These are phyloP conservation scores for Drosophila leontia DNA, from an alignment of 1,140 invertebrate species.

Conservation along the genomic window DNA sequence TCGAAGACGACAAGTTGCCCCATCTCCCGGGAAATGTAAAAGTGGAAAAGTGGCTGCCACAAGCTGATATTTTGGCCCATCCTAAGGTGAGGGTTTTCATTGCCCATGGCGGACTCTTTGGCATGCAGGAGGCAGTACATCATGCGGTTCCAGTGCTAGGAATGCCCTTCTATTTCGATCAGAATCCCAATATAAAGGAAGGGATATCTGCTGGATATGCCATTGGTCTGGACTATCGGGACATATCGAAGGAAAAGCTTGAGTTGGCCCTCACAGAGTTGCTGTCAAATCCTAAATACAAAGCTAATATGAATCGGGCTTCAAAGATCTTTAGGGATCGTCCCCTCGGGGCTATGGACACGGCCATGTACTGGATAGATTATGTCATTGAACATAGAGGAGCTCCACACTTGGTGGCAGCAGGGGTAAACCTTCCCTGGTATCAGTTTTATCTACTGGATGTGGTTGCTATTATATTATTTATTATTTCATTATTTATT, in stretches of 20 bases:
- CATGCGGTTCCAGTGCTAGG: conserved; percentile 87
- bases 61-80: conserved; percentile 87
- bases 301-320: conserved; percentile 78
- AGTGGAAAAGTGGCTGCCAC: conserved; percentile 87
- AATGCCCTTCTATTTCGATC: conserved; percentile 87
- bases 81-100: conserved; percentile 87
- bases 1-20: conserved; percentile 86
- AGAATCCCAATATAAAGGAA: conserved; percentile 73
- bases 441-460: conserved; percentile 88
- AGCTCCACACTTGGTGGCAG: conserved; percentile 86
- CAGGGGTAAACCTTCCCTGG: conserved; percentile 86
- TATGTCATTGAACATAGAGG: conserved; percentile 87
- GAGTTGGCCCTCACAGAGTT: conserved; percentile 81
- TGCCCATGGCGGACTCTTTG: conserved; percentile 87
- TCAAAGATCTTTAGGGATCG: conserved; percentile 86
- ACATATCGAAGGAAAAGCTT: conserved; percentile 76
- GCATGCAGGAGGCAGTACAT: conserved; percentile 87
- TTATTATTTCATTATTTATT: conserved; percentile 18
- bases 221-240: conserved; percentile 52
- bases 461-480: conserved; percentile 69
- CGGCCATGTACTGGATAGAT: conserved; percentile 88
- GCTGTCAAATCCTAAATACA: conserved; percentile 84
- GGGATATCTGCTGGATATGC: conserved; percentile 50
- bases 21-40: conserved; percentile 86
- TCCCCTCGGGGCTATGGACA: conserved; percentile 86